These are phyloP conservation scores for Pseudococcus viburni DNA, from an alignment of 2,888 invertebrate species.

Conservation along the genomic window DNA sequence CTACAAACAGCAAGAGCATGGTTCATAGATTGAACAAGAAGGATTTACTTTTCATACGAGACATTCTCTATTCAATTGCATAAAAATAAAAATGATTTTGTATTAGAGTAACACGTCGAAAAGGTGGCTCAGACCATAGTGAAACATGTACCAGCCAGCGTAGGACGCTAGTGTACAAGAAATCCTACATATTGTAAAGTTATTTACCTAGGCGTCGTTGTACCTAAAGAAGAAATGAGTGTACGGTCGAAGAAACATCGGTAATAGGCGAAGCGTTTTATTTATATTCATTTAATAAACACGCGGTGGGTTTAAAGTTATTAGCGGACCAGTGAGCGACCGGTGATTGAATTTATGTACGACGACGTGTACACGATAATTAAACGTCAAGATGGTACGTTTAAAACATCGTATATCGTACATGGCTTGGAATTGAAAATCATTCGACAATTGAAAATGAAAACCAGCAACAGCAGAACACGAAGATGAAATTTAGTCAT, in stretches of 20 bases:
- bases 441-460: constrained; percentile 22
- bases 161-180: constrained; percentile 3
- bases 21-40: not conserved
- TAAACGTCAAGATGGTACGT: constrained; percentile 6
- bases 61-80: not conserved
- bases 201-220: constrained; percentile 63
- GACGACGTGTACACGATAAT: constrained; percentile 30
- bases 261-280: constrained; percentile 59
- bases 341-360: constrained; percentile 59
- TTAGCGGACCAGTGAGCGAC: constrained; percentile 59
- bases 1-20: not conserved
- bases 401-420: not conserved
- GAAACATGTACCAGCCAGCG: not conserved
- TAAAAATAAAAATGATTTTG: constrained; percentile 26
- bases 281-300: constrained; percentile 57
- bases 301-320: constrained; percentile 58
- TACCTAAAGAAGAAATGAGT: constrained; percentile 37
- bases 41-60: not conserved
- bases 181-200: constrained; percentile 59
- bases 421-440: not conserved
- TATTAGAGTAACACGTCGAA: not conserved
- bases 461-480: not conserved
- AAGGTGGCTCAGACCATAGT: constrained; percentile 1
- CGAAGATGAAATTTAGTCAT: not conserved
- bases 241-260: constrained; percentile 38